Conservation (phyloP, 2,888 invertebrate genomes). For the Lasiommata megera region DNA sequence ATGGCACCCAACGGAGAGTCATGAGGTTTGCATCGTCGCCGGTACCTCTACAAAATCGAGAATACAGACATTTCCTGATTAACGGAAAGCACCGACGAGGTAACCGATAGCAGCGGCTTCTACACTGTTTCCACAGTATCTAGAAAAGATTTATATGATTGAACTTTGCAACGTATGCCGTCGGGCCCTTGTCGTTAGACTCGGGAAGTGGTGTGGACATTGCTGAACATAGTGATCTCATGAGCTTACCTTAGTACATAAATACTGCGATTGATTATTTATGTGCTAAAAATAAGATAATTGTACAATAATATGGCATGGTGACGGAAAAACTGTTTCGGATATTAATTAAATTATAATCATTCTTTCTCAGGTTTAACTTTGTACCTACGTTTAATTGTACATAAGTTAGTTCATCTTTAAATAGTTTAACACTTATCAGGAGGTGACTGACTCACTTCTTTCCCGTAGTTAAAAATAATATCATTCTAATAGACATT, state of each 20-base stretch:
- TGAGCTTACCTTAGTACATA: constrained; percentile 46
- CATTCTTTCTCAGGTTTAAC: background rate
- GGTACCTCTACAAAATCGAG: constrained; percentile 67
- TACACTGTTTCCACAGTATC: constrained; percentile 69
- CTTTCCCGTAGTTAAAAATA: too few species aligned
- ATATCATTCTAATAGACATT: too few species aligned
- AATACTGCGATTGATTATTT: constrained; percentile 32
- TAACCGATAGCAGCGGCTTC: constrained; percentile 70
- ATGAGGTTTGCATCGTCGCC: constrained; percentile 70
- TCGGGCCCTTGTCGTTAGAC: background rate
- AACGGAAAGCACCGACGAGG: constrained; percentile 75
- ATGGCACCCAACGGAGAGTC: constrained; percentile 74
- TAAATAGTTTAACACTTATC: background rate
- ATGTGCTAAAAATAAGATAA: constrained; percentile 1
- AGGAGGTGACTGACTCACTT: background rate
- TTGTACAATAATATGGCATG: background rate
- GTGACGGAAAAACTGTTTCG: background rate
- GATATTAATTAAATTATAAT: background rate
- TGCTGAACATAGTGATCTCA: constrained; percentile 49
- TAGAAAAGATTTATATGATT: constrained; percentile 51
- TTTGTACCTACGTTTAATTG: background rate
- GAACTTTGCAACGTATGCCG: constrained; percentile 15
- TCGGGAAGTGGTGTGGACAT: constrained; percentile 15
- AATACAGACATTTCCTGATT: constrained; percentile 75
- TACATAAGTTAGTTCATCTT: background rate